A percentile compares a stretch with the other conserved stretches of the same genome.
phyloP scores from a whole-genome alignment of 2,888 invertebrate genomes.

The Teleogryllus oceanicus region DNA sequence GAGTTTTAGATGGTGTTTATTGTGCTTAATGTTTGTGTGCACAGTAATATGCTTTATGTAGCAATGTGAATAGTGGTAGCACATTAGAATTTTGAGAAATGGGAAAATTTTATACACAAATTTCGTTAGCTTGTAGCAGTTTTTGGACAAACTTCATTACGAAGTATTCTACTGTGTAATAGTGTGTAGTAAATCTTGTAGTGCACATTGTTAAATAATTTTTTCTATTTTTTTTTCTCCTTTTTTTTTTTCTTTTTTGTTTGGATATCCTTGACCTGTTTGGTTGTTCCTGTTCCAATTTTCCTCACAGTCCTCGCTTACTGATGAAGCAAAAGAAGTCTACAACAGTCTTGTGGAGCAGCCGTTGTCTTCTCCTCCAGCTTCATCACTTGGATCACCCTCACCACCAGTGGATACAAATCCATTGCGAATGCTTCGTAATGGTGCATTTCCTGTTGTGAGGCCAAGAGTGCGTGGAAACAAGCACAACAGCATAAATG shows the following conservation, averaged over 20 bases:
- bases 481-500: conserved; percentile 45
- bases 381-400: conserved; percentile 34
- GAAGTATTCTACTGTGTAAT: no score
- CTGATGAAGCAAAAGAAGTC: conserved; percentile 86
- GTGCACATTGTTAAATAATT: neutral
- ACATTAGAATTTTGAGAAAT: no score
- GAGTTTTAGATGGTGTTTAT: no score
- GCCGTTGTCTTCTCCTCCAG: conserved; percentile 46
- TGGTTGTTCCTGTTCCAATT: conserved; percentile 38
- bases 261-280: conserved; percentile 36
- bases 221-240: conserved; percentile 39
- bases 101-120: no score
- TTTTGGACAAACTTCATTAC: no score
- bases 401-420: conserved; percentile 48
- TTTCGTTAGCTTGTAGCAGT: no score
- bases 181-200: no score
- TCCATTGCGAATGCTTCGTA: conserved; percentile 63
- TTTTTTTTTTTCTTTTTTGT: conserved; percentile 43
- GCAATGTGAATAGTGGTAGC: no score
- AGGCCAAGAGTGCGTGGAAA: conserved; percentile 54
- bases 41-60: no score
- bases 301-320: conserved; percentile 67
- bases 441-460: conserved; percentile 55
- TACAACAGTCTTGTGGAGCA: conserved; percentile 89
- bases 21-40: no score